Evolutionary conservation across 2,888 invertebrate genomes (phyloP).

Genomic region (Hydriomena furcata): DNA sequence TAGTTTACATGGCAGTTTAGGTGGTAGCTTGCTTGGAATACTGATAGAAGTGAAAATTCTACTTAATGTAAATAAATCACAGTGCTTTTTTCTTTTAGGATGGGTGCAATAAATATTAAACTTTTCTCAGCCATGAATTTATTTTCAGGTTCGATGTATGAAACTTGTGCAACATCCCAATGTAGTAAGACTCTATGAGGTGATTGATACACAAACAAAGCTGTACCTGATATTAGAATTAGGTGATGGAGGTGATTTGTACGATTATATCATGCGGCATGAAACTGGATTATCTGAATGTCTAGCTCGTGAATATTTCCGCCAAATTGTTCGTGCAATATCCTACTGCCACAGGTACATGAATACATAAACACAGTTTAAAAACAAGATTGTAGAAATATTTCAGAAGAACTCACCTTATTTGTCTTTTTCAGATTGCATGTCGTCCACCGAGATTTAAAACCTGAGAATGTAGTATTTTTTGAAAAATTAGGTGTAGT

Average conservation of each 20-base stretch:
- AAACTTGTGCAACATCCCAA: slow-evolving; percentile 99
- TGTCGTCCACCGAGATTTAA: slow-evolving; percentile 93
- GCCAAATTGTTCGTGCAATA: slow-evolving; percentile 98
- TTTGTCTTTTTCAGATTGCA: slow-evolving; percentile 75
- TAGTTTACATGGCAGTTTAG: too few species aligned
- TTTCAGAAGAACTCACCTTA: background rate
- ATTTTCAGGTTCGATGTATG: slow-evolving; percentile 94
- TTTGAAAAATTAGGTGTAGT: slow-evolving; percentile 98
- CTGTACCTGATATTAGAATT: slow-evolving; percentile 97
- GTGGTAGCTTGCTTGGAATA: too few species aligned
- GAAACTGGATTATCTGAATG: slow-evolving; percentile 93
- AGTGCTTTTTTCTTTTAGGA: too few species aligned
- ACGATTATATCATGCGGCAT: slow-evolving; percentile 99
- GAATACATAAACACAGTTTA: background rate
- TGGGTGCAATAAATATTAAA: too few species aligned
- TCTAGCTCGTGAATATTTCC: slow-evolving; percentile 95
- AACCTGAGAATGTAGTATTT: slow-evolving; percentile 99
- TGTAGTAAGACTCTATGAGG: slow-evolving; percentile 98
- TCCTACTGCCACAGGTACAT: slow-evolving; percentile 95
- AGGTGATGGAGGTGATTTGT: slow-evolving; percentile 99
- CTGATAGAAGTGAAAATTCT: too few species aligned
- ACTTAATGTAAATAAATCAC: too few species aligned
- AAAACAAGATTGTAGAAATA: too few species aligned
- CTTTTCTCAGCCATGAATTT: background rate
- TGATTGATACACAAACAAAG: slow-evolving; percentile 99